A percentile compares a stretch with the other conserved stretches of the same genome.
Conservation (phyloP, 2,888 invertebrate genomes). For the Ophion slaviceki region DNA sequence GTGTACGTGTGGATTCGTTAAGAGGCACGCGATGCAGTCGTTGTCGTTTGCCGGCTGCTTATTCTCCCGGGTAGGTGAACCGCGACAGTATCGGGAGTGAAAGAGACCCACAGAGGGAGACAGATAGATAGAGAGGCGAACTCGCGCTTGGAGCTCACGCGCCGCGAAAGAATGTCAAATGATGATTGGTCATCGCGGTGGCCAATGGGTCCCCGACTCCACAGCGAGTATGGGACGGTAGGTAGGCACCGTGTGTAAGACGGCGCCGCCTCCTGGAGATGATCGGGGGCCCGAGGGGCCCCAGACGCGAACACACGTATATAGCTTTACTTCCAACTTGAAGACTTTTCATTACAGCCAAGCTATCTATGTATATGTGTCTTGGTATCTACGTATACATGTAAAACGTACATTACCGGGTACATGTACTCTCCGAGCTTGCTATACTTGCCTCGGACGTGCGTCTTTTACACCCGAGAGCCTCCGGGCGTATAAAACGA, state of each 20-base stretch:
- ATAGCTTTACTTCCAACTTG: conserved; percentile 16
- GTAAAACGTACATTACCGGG: conserved; percentile 7
- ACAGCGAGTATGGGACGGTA: conserved; percentile 68
- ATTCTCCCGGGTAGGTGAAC: conserved; percentile 19
- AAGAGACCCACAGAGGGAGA: conserved; percentile 5
- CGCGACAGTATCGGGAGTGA: conserved; percentile 8
- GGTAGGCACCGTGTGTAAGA: conserved; percentile 70
- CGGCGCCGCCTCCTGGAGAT: conserved; percentile 64
- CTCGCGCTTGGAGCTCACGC: conserved; percentile 54
- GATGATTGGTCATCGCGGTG: conserved; percentile 82
- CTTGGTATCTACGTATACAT: conserved; percentile 2
- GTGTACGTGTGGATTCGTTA: conserved; percentile 37
- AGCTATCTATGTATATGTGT: conserved; percentile 2
- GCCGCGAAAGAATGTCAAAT: conserved; percentile 82
- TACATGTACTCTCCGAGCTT: conserved; percentile 32
- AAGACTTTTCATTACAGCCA: conserved; percentile 48
- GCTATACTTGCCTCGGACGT: conserved; percentile 20
- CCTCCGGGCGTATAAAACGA: conserved; percentile 23
- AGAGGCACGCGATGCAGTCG: conserved; percentile 55
- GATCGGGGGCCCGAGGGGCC: conserved; percentile 25
- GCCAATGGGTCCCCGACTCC: conserved; percentile 79
- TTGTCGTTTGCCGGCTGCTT: conserved; percentile 28
- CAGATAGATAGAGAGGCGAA: conserved; percentile 24
- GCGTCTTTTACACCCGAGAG: conserved; percentile 31
- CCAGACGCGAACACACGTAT: conserved; percentile 10